Percentiles rank a stretch among this genome's conserved stretches.
These are phyloP conservation scores for Melozone crissalis DNA, from an alignment of 2,113 vertebrate species.

Conservation along the genomic window DNA sequence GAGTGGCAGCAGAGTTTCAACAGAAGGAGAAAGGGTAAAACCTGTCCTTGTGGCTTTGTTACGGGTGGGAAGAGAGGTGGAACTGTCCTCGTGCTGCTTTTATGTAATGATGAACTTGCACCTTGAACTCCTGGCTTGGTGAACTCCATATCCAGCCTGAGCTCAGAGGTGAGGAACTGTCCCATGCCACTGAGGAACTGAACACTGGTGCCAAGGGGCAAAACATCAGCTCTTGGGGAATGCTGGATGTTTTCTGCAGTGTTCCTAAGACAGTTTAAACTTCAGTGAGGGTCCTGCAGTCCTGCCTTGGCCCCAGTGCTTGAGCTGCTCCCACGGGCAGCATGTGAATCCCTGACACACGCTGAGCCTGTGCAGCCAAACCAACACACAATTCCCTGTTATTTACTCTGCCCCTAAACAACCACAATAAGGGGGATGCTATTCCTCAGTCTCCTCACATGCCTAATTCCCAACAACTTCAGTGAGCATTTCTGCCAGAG, in stretches of 20 bases:
- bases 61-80: not conserved
- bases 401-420: not conserved
- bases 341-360: not conserved
- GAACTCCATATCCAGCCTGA: not conserved
- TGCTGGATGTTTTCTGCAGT: not conserved
- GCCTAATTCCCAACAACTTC: not conserved
- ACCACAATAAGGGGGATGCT: not conserved
- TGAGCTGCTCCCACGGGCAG: not conserved
- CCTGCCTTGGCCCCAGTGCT: not conserved
- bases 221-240: not conserved
- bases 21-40: not conserved
- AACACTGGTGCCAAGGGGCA: rapidly evolving
- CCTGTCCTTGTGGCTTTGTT: not conserved
- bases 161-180: not conserved
- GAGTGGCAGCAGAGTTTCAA: not conserved
- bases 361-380: not conserved
- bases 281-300: not conserved
- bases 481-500: conserved; percentile 16
- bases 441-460: conserved; percentile 9
- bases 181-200: no score
- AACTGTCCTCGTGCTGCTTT: not conserved
- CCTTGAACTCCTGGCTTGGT: not conserved
- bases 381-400: rapidly evolving
- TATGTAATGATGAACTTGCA: not conserved
- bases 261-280: not conserved